Conservation (phyloP, 2,888 invertebrate genomes). For the Liposcelis brunnea region DNA sequence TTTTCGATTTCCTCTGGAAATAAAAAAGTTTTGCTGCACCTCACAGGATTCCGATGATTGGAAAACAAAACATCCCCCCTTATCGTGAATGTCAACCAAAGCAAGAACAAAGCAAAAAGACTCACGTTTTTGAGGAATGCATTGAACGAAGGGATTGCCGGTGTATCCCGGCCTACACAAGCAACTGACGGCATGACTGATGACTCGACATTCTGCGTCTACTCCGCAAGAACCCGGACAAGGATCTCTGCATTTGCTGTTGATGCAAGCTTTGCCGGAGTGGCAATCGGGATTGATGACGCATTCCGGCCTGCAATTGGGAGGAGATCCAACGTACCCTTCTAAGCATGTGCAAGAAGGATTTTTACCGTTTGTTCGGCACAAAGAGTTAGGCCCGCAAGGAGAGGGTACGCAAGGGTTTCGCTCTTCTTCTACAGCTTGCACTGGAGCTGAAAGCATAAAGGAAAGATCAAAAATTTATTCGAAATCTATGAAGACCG, state of each 20-base stretch:
- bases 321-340: conserved; percentile 60
- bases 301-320: conserved; percentile 69
- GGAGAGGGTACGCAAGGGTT: conserved; percentile 60
- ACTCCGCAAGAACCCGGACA: conserved; percentile 68
- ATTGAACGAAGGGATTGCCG: conserved; percentile 71
- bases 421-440: conserved; percentile 16
- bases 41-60: conserved; percentile 9
- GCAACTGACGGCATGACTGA: conserved; percentile 66
- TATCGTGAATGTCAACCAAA: neutral
- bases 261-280: conserved; percentile 58
- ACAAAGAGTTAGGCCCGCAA: conserved; percentile 66
- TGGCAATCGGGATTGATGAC: conserved; percentile 66
- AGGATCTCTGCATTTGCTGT: conserved; percentile 63
- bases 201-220: conserved; percentile 61
- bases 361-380: conserved; percentile 40
- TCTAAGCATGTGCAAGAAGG: conserved; percentile 62
- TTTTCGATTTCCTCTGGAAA: conserved; percentile 39
- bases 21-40: conserved; percentile 14
- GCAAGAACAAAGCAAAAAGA: conserved; percentile 6
- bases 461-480: conserved; percentile 2
- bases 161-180: conserved; percentile 56
- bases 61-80: conserved; percentile 12
- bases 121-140: conserved; percentile 39
- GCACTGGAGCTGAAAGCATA: conserved; percentile 10
- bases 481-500: too few species aligned